A percentile compares a stretch with the other conserved stretches of the same genome.
Evolutionary conservation across 2,797 vertebrate species (phyloP).

Genomic region (Darevskia nairensis): DNA sequence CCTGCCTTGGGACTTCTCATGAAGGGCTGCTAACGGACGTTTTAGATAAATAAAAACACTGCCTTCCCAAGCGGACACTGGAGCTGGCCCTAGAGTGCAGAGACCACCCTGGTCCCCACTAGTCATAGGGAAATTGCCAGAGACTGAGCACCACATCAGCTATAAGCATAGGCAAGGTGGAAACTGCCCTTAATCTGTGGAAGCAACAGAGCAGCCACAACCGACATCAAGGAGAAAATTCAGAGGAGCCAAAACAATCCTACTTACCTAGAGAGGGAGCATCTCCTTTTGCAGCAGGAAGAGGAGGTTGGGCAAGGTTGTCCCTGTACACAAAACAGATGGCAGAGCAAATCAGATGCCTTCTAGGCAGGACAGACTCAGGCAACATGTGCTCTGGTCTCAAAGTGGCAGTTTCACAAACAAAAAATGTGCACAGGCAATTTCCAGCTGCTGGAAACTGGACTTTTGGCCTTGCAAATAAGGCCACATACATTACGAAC

Average conservation of each 20-base stretch:
- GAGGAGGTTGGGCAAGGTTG: background rate
- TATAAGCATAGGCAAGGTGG: too few relatives aligned
- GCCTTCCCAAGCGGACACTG: background rate
- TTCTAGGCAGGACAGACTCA: rapidly evolving
- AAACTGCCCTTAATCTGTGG: background rate
- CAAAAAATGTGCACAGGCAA: background rate
- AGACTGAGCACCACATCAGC: background rate
- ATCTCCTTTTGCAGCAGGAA: constrained; percentile 53
- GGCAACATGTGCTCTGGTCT: background rate
- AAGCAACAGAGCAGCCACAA: background rate
- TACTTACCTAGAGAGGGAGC: constrained; percentile 75
- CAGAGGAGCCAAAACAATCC: rapidly evolving
- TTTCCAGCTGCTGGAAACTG: background rate
- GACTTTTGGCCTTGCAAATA: too few relatives aligned
- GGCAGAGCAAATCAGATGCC: background rate
- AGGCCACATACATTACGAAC: background rate
- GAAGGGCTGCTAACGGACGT: too few relatives aligned
- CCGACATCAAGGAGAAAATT: background rate
- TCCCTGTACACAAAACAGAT: constrained; percentile 68
- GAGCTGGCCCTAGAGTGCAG: background rate
- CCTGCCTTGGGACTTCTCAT: too few relatives aligned
- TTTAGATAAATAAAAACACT: too few relatives aligned
- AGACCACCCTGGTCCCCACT: background rate
- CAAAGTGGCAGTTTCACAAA: background rate
- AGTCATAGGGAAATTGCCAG: background rate